phyloP scores from a whole-genome alignment of 1,140 invertebrate species.

The Berghia stephanieae region DNA sequence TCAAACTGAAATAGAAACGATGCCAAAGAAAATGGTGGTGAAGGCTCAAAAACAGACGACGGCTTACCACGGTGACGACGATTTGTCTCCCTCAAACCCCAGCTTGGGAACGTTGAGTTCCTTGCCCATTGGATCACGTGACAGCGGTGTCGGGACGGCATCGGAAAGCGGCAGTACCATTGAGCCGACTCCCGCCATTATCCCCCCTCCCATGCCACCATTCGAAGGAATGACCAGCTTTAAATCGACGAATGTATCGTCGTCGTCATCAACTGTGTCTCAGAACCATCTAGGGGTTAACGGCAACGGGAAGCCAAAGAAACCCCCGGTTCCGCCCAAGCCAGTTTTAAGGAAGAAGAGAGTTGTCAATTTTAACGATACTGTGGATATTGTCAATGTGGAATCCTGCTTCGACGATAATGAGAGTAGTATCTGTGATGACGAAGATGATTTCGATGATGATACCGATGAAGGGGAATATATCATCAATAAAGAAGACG shows the following conservation, averaged over 20 bases:
- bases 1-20: no score
- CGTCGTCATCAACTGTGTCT: background rate
- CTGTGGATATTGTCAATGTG: background rate
- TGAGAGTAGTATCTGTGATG: background rate
- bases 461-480: no score
- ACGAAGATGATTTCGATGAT: no score
- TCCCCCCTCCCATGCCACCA: background rate
- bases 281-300: no score
- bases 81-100: background rate
- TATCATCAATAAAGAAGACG: no score
- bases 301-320: background rate
- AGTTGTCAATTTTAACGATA: slow-evolving; percentile 23
- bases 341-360: background rate
- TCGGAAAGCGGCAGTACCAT: no score
- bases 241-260: background rate
- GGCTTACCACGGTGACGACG: slow-evolving; percentile 16
- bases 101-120: slow-evolving; percentile 4
- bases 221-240: slow-evolving; percentile 4
- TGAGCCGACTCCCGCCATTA: no score
- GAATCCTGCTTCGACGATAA: background rate
- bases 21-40: no score
- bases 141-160: slow-evolving; percentile 29
- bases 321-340: slow-evolving; percentile 17
- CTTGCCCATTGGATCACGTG: background rate
- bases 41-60: no score